Conservation (phyloP, 2,797 vertebrate genomes). For the Phalloptychus januarius region DNA sequence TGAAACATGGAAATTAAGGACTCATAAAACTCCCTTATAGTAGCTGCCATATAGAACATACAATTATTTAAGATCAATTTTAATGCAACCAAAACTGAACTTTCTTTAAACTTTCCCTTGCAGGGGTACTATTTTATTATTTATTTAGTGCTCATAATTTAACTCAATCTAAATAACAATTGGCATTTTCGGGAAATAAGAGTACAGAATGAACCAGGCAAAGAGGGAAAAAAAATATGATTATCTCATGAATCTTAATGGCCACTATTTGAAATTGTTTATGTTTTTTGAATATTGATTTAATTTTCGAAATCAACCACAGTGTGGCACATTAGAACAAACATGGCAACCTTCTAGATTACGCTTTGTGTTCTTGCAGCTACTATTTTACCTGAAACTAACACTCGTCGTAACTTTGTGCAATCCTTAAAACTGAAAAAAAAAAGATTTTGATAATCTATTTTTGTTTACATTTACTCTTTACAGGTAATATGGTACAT, state of each 20-base stretch:
- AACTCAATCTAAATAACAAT: background rate
- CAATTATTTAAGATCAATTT: background rate
- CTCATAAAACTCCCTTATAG: background rate
- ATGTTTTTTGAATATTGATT: background rate
- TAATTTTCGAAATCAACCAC: background rate
- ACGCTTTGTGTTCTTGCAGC: background rate
- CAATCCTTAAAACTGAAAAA: background rate
- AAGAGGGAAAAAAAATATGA: no score
- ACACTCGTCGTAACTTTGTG: background rate
- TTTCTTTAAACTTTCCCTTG: background rate
- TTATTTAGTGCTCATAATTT: background rate
- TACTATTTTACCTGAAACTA: background rate
- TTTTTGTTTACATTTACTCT: background rate
- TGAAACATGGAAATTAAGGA: background rate
- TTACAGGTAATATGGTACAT: background rate
- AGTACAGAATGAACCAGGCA: background rate
- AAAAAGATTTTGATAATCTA: background rate
- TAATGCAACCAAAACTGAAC: background rate
- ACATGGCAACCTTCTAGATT: conserved; percentile 5
- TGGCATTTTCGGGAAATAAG: background rate
- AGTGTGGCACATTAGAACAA: background rate
- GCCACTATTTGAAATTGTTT: background rate
- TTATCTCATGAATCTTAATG: no score
- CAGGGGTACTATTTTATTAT: background rate
- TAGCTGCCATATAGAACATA: background rate